These are phyloP conservation scores for Dolichopus griseipennis DNA, from an alignment of 2,888 invertebrate species.

Conservation along the genomic window DNA sequence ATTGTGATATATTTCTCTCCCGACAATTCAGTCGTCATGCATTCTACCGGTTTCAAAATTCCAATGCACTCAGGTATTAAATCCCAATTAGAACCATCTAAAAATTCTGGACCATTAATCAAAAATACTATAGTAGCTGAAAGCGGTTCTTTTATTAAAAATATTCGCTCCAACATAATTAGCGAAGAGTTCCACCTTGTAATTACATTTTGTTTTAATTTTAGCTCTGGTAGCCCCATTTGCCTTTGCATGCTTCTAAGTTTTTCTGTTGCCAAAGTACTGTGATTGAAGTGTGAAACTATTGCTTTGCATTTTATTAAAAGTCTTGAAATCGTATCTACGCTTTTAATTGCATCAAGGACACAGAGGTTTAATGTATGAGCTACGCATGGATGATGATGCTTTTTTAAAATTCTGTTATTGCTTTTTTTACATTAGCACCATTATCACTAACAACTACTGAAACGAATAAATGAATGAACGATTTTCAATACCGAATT, in stretches of 20 bases:
- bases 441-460: background rate
- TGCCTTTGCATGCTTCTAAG: constrained; percentile 8
- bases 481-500: too few relatives aligned
- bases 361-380: constrained; percentile 14
- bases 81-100: too few relatives aligned
- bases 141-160: constrained; percentile 14
- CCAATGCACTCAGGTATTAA: too few relatives aligned
- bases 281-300: constrained; percentile 16
- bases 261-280: constrained; percentile 13
- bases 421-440: constrained; percentile 14
- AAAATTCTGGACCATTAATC: too few relatives aligned
- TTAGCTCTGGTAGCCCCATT: constrained; percentile 12
- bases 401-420: constrained; percentile 12
- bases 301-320: background rate
- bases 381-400: constrained; percentile 16
- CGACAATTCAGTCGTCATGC: too few relatives aligned
- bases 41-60: too few relatives aligned
- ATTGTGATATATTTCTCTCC: too few relatives aligned
- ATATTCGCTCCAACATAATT: constrained; percentile 14
- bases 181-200: constrained; percentile 17
- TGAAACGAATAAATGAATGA: too few relatives aligned
- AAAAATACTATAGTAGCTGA: constrained; percentile 11
- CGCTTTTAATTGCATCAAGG: too few relatives aligned
- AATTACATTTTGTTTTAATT: constrained; percentile 17
- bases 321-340: too few relatives aligned